These are phyloP conservation scores for Pristionchus fissidentatus DNA, from an alignment of 2,888 invertebrate genomes.

Conservation along the genomic window DNA sequence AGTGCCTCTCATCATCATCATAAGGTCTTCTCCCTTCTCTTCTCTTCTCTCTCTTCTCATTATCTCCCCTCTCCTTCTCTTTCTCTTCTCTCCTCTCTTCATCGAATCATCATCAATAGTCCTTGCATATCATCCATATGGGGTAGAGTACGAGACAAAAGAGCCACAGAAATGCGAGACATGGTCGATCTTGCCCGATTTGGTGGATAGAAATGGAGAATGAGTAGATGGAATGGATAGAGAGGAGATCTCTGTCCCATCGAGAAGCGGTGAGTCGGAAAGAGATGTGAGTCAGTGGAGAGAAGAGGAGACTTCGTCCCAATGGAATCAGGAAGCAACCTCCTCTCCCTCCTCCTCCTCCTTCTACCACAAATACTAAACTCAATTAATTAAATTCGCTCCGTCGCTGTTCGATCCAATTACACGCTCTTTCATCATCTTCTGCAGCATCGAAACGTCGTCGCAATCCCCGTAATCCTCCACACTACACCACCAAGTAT, in stretches of 20 bases:
- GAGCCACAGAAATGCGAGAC: not conserved
- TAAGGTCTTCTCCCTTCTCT: not conserved
- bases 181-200: too few species aligned
- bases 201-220: not conserved
- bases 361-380: not conserved
- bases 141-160: not conserved
- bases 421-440: not conserved
- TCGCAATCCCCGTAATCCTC: not conserved
- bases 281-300: not conserved
- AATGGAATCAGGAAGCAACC: not conserved
- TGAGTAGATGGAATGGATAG: too few species aligned
- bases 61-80: constrained; percentile 2
- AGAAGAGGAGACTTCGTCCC: not conserved
- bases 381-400: constrained; percentile 24
- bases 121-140: constrained; percentile 18
- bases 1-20: constrained; percentile 4
- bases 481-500: not conserved
- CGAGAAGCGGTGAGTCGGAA: constrained; percentile 33
- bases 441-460: not conserved
- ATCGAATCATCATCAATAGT: not conserved
- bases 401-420: not conserved
- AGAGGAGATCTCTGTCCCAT: not conserved
- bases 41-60: constrained; percentile 7
- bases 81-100: not conserved
- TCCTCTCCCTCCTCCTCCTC: not conserved